Base-by-base conservation (phyloP, 2,888 invertebrate genomes). In the Phymatocera aterrima region DNA sequence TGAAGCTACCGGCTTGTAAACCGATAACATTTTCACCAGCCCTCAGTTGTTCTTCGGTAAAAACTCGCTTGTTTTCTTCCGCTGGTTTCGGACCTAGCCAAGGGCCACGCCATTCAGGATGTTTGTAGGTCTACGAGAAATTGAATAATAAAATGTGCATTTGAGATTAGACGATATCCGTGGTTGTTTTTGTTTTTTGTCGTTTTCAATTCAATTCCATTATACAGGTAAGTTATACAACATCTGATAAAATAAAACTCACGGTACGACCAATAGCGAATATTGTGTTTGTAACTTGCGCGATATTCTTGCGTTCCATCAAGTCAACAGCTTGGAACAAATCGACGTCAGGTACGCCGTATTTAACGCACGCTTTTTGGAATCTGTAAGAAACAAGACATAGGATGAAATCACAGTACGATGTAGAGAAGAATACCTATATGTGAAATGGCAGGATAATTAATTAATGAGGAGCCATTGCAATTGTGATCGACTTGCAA, bases 251-350 rank as follows among this genome's bases (percentile, higher is more conserved):
- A 15, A n/a, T 37, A 37, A 68, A 15, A 86, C 92, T 91, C 91
- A 96, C 96, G 90, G 97, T 96, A 87, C 97, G 94, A 79, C 97
- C 98, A 83, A 98, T 93, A 18, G 98, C 96, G 87, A 96, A 96
- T 85, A 98, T 95, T 74, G 97, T 97, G 86, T 95, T 94, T 75
- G 98, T 96, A 68, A 98, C 98, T 79, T 96, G 94, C 46, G 95
- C 94, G 82, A 98, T 96, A 90, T 98, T 98, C 91, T 97, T 97
- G 87, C 94, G 94, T 90, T 98, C 98, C 93, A 96, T 97, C 37
- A 98, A 93, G 87, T 98, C 98, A 0, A 97, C 97, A 1, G 98
- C 96, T 91, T 97, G 97, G 93, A 98, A 98, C 12, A 96, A 93
- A 88, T 98, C 98, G 0, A 95, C 94, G 83, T 96, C 96, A 5